Conservation (phyloP, 2,113 vertebrate genomes). For the Glaucomys volans region DNA sequence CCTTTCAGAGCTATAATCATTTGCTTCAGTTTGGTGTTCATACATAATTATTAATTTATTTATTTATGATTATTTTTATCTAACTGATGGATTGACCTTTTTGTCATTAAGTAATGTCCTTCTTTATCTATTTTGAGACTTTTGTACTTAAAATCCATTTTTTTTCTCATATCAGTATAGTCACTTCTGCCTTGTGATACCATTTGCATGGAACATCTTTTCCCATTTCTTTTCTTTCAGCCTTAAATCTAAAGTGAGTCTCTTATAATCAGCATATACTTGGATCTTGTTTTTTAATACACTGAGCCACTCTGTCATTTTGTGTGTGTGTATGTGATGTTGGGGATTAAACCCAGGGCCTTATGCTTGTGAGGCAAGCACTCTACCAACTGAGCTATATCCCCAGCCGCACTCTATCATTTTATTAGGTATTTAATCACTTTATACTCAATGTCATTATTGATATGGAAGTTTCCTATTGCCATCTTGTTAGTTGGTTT, state of each 20-base stretch:
- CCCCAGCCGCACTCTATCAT: too few relatives aligned
- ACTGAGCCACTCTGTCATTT: too few relatives aligned
- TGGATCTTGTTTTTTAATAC: neutral
- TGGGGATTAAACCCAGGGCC: too few relatives aligned
- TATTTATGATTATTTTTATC: neutral
- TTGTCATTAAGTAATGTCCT: too few relatives aligned
- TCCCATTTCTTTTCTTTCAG: neutral
- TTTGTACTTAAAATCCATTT: too few relatives aligned
- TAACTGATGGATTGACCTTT: too few relatives aligned
- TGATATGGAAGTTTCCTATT: neutral
- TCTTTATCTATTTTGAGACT: neutral
- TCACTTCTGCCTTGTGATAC: neutral
- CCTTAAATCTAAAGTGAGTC: neutral
- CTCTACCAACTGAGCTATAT: too few relatives aligned
- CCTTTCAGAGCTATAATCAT: neutral
- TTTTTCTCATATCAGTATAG: too few relatives aligned
- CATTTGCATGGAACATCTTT: neutral
- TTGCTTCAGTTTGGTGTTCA: neutral
- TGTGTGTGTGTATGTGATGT: too few relatives aligned
- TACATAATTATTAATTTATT: too few relatives aligned
- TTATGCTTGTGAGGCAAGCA: too few relatives aligned
- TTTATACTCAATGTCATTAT: neutral
- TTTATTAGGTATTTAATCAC: neutral
- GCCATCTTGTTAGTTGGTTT: neutral
- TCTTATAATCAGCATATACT: neutral